Evolutionary conservation across 2,113 vertebrate species (phyloP).

Genomic region (Pseudorasbora parva): DNA sequence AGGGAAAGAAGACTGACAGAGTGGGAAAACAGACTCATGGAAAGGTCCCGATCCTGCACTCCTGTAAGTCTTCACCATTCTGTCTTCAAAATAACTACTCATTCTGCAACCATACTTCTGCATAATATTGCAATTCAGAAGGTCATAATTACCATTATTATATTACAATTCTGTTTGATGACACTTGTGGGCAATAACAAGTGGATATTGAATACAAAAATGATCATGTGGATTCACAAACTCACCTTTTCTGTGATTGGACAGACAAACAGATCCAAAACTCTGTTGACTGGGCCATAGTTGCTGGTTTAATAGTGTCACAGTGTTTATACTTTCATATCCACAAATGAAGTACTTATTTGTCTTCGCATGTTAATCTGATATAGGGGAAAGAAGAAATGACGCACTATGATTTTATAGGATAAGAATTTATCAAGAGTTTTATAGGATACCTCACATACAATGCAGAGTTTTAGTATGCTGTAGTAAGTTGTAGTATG

Average conservation of each 20-base stretch:
- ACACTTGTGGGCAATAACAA: neutral
- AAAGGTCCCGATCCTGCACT: conserved; percentile 90
- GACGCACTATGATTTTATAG: neutral
- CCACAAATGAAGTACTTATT: neutral
- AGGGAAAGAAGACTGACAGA: conserved; percentile 87
- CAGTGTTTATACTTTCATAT: neutral
- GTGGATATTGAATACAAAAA: neutral
- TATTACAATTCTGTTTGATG: neutral
- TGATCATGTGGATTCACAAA: neutral
- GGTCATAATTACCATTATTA: neutral
- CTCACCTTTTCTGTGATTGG: neutral
- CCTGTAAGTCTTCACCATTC: conserved; percentile 68
- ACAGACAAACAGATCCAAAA: neutral
- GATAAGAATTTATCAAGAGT: too few species aligned
- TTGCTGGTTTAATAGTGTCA: neutral
- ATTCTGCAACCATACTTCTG: neutral
- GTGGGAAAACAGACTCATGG: conserved; percentile 95
- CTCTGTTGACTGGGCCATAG: neutral
- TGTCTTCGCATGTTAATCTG: neutral
- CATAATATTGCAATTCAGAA: neutral
- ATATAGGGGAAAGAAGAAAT: neutral
- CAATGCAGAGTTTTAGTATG: neutral
- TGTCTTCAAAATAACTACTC: neutral
- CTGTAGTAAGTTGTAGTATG: neutral
- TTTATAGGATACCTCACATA: neutral